Evolutionary conservation across 2,113 vertebrate genomes (phyloP).

Genomic region (Gasterosteus nipponicus): DNA sequence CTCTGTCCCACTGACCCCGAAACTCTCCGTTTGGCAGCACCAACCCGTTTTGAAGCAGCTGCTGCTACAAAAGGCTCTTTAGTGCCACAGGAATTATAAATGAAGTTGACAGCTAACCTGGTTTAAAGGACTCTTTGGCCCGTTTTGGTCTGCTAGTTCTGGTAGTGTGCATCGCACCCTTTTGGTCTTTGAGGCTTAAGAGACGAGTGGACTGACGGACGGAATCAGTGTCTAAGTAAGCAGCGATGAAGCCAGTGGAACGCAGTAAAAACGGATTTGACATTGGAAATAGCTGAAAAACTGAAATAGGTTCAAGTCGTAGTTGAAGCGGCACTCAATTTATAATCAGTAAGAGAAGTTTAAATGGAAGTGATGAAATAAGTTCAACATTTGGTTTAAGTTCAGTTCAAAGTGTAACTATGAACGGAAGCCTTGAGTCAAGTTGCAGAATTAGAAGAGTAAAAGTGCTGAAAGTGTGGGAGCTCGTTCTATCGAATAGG

Average conservation of each 20-base stretch:
- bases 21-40: slow-evolving; percentile 48
- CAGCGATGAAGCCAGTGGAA: slow-evolving; percentile 6
- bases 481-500: too few species aligned
- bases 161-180: slow-evolving; percentile 74
- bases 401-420: neutral
- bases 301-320: slow-evolving; percentile 3
- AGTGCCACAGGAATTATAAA: slow-evolving; percentile 63
- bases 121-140: slow-evolving; percentile 57
- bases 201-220: slow-evolving; percentile 55
- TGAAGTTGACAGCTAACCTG: slow-evolving; percentile 69
- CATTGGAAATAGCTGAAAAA: neutral
- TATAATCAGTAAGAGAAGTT: neutral
- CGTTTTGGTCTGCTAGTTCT: slow-evolving; percentile 65
- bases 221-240: slow-evolving; percentile 45
- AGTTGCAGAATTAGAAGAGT: neutral
- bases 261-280: neutral
- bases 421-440: too few species aligned
- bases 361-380: neutral
- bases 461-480: neutral
- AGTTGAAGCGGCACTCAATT: neutral
- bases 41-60: slow-evolving; percentile 44
- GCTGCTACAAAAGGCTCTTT: slow-evolving; percentile 45
- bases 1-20: slow-evolving; percentile 45
- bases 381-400: too few species aligned
- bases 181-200: slow-evolving; percentile 69